Percentiles rank a stretch among this genome's conserved stretches.
phyloP scores from a whole-genome alignment of 2,888 invertebrate genomes.

The Pterostichus niger region DNA sequence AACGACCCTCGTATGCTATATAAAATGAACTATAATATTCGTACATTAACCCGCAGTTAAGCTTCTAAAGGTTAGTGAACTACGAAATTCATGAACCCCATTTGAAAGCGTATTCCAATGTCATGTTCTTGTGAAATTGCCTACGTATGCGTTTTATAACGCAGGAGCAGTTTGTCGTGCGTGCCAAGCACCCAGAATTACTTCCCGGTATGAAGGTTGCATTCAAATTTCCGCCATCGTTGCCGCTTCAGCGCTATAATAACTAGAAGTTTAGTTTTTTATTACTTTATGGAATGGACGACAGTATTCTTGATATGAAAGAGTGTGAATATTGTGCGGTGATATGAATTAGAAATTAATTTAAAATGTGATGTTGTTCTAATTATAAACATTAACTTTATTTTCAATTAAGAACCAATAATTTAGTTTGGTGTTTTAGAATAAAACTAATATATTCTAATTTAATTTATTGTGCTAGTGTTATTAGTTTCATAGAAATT shows the following conservation, averaged over 20 bases:
- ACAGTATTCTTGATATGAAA: not conserved
- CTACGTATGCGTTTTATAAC: not conserved
- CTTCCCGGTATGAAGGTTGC: not conserved
- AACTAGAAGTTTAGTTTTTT: constrained; percentile 2
- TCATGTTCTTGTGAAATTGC: no score
- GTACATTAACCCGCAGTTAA: no score
- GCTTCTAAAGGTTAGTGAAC: no score
- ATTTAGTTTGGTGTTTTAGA: no score
- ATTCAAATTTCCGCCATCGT: constrained; percentile 4
- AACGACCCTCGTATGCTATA: no score
- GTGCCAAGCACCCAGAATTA: not conserved
- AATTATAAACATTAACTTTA: not conserved
- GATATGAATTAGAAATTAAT: not conserved
- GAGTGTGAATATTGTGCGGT: not conserved
- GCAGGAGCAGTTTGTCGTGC: not conserved
- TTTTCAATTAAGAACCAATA: no score
- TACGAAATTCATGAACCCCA: no score
- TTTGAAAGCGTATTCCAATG: no score
- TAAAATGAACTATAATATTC: no score
- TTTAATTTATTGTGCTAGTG: no score
- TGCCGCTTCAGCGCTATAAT: not conserved
- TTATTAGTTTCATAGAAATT: no score
- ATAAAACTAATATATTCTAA: no score
- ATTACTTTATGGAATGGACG: not conserved
- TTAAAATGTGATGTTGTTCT: not conserved